Base-by-base conservation (phyloP, 2,797 vertebrate genomes). In the Enteromius mattozi region DNA sequence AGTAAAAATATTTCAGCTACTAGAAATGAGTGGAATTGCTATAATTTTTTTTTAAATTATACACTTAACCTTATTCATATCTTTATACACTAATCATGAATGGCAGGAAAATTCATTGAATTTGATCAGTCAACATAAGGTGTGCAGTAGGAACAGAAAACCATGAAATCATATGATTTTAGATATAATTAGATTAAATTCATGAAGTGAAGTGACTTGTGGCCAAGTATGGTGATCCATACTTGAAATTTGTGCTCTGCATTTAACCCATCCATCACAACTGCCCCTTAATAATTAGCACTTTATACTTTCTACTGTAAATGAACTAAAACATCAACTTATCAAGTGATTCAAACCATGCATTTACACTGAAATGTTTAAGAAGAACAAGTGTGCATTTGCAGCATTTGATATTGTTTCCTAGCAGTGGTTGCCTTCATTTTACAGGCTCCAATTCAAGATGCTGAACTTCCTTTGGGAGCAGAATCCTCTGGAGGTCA, bases 401-500 rank as follows among this genome's bases (percentile, higher is more conserved):
- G 24, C 47, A n/a, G 24, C 4, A 1, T 45, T 19, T 69, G 47
- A 74, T 79, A 24, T n/a, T 30, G 0, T 82, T 24, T 3, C 10
- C 42, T 69, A 14, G 12, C 19, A n/a, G 12, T 1, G 35, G 9
- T 66, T 71, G 35, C 27, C 40, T 59, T 87, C 13, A 40, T 83
- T 21, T 80, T 54, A 24, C 72, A 90, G 87, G 59, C 45, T 82
- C 40, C 66, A 33, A 21, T 72, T 45, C 87, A 85, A 69, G 93
- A 94, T 68, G 85, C 86, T 0, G 75, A 94, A 69, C 96, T 96
- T 86, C 96, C 96, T 37, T 92, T 92, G 30, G 96, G 95, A 85
- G 94, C 94, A 27, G 97, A 98, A 89, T 95, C 96, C 0, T 95
- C 96, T 81, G 93, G 92, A 86, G 56, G 87, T 0, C 92, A 88